A percentile compares a stretch with the other conserved stretches of the same genome.
These are phyloP conservation scores for Drosophila incognita DNA, from an alignment of 2,888 invertebrate species.

Conservation along the genomic window DNA sequence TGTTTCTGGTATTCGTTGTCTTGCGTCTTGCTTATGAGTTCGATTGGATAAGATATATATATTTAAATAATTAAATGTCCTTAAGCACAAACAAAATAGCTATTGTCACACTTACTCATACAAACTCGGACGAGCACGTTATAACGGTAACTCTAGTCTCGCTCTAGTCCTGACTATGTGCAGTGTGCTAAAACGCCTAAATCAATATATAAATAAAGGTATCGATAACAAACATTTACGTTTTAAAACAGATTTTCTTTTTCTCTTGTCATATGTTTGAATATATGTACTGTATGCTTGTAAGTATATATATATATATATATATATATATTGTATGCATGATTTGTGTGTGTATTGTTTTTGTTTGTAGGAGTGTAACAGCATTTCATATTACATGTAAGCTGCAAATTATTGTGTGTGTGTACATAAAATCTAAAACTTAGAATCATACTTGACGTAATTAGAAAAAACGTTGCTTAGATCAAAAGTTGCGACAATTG, in stretches of 20 bases:
- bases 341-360: conserved; percentile 1
- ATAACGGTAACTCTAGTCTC: conserved; percentile 22
- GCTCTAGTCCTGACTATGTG: background rate
- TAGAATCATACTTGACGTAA: conserved; percentile 21
- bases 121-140: conserved; percentile 4
- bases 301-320: background rate
- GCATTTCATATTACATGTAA: background rate
- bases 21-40: conserved; percentile 8
- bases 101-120: conserved; percentile 1
- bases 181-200: conserved; percentile 17
- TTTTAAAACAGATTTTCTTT: conserved; percentile 24
- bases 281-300: conserved; percentile 7
- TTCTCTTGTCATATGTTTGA: conserved; percentile 21
- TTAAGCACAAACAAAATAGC: conserved; percentile 33
- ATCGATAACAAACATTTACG: conserved; percentile 38
- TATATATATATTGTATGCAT: background rate
- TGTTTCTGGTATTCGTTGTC: conserved; percentile 11
- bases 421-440: conserved; percentile 1
- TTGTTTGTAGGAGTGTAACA: background rate
- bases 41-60: conserved; percentile 22
- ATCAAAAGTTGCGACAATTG: conserved; percentile 20
- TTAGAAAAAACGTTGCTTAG: conserved; percentile 8
- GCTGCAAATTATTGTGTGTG: background rate
- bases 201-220: conserved; percentile 3
- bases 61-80: conserved; percentile 19